Evolutionary conservation across 2,797 vertebrate species (phyloP).

Genomic region (Hipposideros larvatus): DNA sequence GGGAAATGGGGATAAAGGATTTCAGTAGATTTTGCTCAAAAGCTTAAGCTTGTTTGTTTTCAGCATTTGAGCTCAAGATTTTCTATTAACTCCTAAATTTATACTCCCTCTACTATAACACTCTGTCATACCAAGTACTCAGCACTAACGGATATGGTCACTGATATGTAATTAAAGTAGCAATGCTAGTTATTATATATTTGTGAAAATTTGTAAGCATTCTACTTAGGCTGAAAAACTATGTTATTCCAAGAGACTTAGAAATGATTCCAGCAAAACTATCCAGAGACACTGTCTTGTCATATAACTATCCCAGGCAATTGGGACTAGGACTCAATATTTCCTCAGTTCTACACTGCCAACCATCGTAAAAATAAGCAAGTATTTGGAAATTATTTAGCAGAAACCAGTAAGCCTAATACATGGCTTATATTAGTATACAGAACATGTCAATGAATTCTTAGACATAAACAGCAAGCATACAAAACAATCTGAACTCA

Average conservation of each 20-base stretch:
- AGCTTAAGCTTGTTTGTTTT: not conserved
- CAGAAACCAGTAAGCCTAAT: not conserved
- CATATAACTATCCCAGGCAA: not conserved
- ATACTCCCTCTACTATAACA: no score
- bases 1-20: not conserved
- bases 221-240: not conserved
- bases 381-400: not conserved
- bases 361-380: not conserved
- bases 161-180: not conserved
- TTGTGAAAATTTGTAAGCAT: not conserved
- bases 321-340: not conserved
- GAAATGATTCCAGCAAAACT: constrained; percentile 11
- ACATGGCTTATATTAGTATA: not conserved
- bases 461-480: not conserved
- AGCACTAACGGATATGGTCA: not conserved
- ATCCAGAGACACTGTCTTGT: not conserved
- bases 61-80: not conserved
- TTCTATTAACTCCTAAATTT: not conserved
- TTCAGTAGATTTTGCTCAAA: constrained; percentile 12
- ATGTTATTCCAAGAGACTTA: not conserved
- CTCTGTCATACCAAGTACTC: no score
- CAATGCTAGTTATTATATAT: not conserved
- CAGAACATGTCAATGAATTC: not conserved
- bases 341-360: not conserved
- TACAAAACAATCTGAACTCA: not conserved